phyloP scores from a whole-genome alignment of 2,797 vertebrate species.

The Bradypodion ventrale region DNA sequence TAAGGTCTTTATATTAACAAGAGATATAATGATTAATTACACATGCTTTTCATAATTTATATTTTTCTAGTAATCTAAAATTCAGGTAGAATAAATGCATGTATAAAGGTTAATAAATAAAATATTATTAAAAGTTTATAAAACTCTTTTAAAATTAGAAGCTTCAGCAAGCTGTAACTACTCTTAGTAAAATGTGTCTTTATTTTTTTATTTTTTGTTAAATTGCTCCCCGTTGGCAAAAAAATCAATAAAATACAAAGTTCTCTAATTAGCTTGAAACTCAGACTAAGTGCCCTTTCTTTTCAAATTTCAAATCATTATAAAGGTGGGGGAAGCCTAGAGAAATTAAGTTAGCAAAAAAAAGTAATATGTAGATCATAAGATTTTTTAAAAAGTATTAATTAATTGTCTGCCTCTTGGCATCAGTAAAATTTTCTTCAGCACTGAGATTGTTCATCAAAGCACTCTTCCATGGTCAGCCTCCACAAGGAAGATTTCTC shows the following conservation, averaged over 20 bases:
- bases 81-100: slow-evolving; percentile 1
- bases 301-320: slow-evolving; percentile 58
- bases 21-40: slow-evolving; percentile 17
- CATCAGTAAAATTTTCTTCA: slow-evolving; percentile 24
- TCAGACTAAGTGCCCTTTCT: slow-evolving; percentile 43
- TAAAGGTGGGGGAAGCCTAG: slow-evolving; percentile 26
- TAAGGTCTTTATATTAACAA: slow-evolving; percentile 15
- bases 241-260: slow-evolving; percentile 62
- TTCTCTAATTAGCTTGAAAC: slow-evolving; percentile 58
- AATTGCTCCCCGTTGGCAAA: slow-evolving; percentile 54
- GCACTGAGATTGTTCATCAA: slow-evolving; percentile 14
- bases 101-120: slow-evolving; percentile 30
- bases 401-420: slow-evolving; percentile 49
- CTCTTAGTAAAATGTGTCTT: slow-evolving; percentile 22
- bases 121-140: slow-evolving; percentile 32
- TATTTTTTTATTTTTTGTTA: slow-evolving; percentile 44
- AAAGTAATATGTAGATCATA: slow-evolving; percentile 42
- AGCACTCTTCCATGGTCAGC: slow-evolving; percentile 5
- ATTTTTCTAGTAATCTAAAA: slow-evolving; percentile 28
- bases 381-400: slow-evolving; percentile 50
- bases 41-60: background rate
- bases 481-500: background rate
- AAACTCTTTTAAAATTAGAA: slow-evolving; percentile 33
- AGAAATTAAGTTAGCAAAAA: slow-evolving; percentile 51
- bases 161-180: slow-evolving; percentile 37